phyloP scores from a whole-genome alignment of 1,140 invertebrate genomes.

The Euwallacea fornicatus region DNA sequence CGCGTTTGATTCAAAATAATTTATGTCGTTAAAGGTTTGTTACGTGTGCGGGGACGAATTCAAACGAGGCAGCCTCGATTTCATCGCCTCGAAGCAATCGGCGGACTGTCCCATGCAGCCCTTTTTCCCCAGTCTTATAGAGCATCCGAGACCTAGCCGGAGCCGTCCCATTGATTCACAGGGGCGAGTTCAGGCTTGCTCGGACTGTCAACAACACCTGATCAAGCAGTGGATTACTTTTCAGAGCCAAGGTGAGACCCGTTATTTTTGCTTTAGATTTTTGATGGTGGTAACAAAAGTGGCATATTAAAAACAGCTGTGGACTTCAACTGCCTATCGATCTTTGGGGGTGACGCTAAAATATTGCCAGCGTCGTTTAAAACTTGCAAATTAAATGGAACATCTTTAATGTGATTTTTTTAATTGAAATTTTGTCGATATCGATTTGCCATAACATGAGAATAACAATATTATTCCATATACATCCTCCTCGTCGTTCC shows the following conservation, averaged over 20 bases:
- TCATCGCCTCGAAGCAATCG: constrained; percentile 63
- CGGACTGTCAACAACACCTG: constrained; percentile 78
- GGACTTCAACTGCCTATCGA: no score
- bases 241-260: constrained; percentile 50
- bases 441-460: no score
- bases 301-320: no score
- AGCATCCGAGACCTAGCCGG: constrained; percentile 78
- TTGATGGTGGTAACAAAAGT: no score
- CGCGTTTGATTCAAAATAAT: not conserved
- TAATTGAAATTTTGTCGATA: no score
- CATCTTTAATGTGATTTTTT: no score
- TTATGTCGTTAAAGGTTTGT: constrained; percentile 57
- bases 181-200: constrained; percentile 76
- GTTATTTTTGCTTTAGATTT: not conserved
- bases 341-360: no score
- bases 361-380: no score
- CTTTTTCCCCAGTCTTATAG: constrained; percentile 83
- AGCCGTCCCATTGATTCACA: constrained; percentile 82
- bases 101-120: constrained; percentile 59
- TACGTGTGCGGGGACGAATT: constrained; percentile 88
- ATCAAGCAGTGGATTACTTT: constrained; percentile 79
- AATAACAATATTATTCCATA: no score
- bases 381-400: no score
- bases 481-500: no score
- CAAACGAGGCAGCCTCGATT: constrained; percentile 72